Evolutionary conservation across 1,140 invertebrate species (phyloP).

Genomic region (Physella acuta): DNA sequence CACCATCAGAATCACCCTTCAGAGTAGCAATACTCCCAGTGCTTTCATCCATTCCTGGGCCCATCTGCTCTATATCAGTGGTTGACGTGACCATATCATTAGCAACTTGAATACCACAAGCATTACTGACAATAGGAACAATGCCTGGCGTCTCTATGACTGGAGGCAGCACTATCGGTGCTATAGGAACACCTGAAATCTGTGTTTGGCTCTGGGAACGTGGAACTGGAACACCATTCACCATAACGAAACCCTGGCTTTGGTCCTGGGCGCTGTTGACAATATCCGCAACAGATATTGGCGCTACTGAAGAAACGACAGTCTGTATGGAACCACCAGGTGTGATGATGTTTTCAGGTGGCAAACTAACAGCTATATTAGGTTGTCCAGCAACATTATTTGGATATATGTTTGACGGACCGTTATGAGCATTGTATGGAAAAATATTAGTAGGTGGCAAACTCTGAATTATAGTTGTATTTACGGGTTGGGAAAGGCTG

Average conservation of each 20-base stretch:
- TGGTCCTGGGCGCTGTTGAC: not conserved
- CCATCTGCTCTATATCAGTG: conserved; percentile 3
- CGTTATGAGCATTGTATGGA: conserved; percentile 22
- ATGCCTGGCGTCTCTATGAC: not conserved
- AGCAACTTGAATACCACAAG: not conserved
- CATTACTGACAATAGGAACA: too few species aligned
- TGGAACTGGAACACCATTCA: not conserved
- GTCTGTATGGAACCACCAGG: not conserved
- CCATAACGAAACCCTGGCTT: not conserved
- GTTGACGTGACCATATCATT: not conserved
- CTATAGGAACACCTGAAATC: not conserved
- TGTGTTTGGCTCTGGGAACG: conserved; percentile 18
- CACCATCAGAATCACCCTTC: conserved; percentile 4
- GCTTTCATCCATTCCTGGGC: conserved; percentile 18
- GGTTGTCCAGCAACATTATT: conserved; percentile 1
- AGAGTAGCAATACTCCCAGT: conserved; percentile 18
- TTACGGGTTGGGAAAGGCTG: conserved; percentile 12
- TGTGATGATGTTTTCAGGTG: not conserved
- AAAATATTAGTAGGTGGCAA: conserved; percentile 14
- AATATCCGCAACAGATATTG: not conserved
- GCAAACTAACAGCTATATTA: not conserved
- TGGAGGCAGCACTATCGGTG: not conserved
- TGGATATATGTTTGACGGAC: not conserved
- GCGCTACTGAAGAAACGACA: not conserved
- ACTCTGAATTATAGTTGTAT: conserved; percentile 13